Evolutionary conservation across 1,140 invertebrate genomes (phyloP), one percentile per base, ranked within the genome.

Genomic region (Trichonephila inaurata): DNA sequence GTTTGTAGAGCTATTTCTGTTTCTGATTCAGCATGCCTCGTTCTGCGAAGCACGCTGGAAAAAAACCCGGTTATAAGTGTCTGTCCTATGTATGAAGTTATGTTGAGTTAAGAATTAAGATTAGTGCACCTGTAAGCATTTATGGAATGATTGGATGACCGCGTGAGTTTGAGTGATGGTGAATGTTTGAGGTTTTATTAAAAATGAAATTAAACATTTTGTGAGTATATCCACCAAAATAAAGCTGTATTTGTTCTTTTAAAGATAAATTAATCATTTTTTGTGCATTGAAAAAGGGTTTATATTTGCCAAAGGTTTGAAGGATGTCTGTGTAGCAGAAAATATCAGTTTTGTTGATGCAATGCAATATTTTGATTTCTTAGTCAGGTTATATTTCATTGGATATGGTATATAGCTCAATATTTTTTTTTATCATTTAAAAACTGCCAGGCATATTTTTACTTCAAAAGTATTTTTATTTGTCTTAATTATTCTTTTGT

Each of bases 31-130:
- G 16, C 28, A 12, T 81, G 85, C 44, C 8, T 51, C 69, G 51
- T 51, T 88, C 21, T 62, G 72, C 66, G n/a, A 28, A 81, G 28
- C 64, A 72, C 21, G 64, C 6, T 21, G 60, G 44, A 19, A 40
- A 66, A n/a, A 87, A 93, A 62, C 92, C 92, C 92, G 92, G 92
- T 93, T 88, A 93, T 93, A 81, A 81, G 21, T 93, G 92, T 93
- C 8, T 93, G 92, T 93, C n/a, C 19, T 77, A 24, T 87, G 66
- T 28, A 10, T 33, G 28, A 91, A 85, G 40, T 14, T 64, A 83
- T 62, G 19, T 66, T 66, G 21, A 44, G 60, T 60, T 33, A 90
- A 51, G 33, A 83, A 33, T 83, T 91, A 62, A 83, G 77, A 28
- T 91, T 83, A 83, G 90, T 62, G 58, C 7, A 83, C 28, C 44